Evolutionary conservation across 1,140 invertebrate genomes (phyloP).

Genomic region (Cydia amplana): DNA sequence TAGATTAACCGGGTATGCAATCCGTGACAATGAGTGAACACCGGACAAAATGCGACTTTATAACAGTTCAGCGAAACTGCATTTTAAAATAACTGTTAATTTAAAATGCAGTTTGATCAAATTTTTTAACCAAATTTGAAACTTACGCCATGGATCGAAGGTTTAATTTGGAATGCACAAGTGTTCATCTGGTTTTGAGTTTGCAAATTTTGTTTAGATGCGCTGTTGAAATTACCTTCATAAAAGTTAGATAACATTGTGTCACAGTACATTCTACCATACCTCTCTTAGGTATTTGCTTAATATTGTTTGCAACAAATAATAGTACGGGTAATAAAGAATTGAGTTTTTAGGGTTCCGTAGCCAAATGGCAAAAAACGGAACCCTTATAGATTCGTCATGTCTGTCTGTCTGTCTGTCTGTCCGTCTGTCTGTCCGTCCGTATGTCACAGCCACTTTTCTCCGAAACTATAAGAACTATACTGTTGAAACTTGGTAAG

Average conservation of each 20-base stretch:
- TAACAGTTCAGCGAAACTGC: neutral
- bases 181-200: neutral
- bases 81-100: neutral
- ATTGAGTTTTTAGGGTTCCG: too few relatives aligned
- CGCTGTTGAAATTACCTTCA: neutral
- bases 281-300: too few relatives aligned
- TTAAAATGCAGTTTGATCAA: too few relatives aligned
- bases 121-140: neutral
- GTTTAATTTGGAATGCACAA: neutral
- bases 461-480: too few relatives aligned
- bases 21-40: neutral
- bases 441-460: too few relatives aligned
- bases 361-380: too few relatives aligned
- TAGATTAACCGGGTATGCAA: neutral
- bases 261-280: neutral
- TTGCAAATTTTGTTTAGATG: neutral
- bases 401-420: too few relatives aligned
- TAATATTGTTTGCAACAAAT: neutral
- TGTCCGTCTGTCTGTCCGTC: too few relatives aligned
- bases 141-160: neutral
- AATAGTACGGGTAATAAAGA: neutral
- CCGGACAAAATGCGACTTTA: neutral
- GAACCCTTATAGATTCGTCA: too few relatives aligned
- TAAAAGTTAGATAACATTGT: neutral
- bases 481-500: too few relatives aligned